These are phyloP conservation scores for Cranoglanis bouderius DNA, from an alignment of 2,113 vertebrate genomes.

Conservation along the genomic window DNA sequence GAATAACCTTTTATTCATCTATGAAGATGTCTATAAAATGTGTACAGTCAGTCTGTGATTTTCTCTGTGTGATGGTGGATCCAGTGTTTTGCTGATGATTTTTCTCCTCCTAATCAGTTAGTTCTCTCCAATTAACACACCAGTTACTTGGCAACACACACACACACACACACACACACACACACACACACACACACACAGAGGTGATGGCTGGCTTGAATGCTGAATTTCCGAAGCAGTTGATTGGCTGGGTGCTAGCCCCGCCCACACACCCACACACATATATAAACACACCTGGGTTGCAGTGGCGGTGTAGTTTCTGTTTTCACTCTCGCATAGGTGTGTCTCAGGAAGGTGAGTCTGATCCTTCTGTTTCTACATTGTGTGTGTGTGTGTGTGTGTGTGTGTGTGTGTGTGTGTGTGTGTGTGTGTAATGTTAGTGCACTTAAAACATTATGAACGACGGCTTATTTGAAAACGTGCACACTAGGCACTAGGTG, in stretches of 20 bases:
- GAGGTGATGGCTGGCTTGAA: not conserved
- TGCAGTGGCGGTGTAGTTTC: not conserved
- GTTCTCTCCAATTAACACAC: not conserved
- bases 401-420: not conserved
- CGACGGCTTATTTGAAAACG: not conserved
- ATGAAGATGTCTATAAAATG: too few relatives aligned
- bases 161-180: constrained; percentile 1
- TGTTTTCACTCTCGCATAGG: not conserved
- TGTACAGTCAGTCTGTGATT: too few relatives aligned
- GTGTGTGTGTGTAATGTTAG: not conserved
- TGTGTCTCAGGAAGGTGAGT: not conserved
- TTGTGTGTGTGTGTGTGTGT: constrained; percentile 2
- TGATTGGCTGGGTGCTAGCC: not conserved
- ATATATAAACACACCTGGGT: not conserved
- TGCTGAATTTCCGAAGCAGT: not conserved
- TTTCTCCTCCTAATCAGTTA: not conserved
- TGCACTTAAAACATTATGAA: not conserved
- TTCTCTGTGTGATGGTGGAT: not conserved
- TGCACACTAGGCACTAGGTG: not conserved
- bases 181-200: not conserved
- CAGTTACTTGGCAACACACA: not conserved
- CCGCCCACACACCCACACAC: not conserved
- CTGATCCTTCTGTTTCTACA: not conserved
- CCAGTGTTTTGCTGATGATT: not conserved
- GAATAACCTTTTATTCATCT: too few relatives aligned